These are phyloP conservation scores for Belonocnema kinseyi DNA, from an alignment of 1,140 invertebrate genomes.

Conservation along the genomic window DNA sequence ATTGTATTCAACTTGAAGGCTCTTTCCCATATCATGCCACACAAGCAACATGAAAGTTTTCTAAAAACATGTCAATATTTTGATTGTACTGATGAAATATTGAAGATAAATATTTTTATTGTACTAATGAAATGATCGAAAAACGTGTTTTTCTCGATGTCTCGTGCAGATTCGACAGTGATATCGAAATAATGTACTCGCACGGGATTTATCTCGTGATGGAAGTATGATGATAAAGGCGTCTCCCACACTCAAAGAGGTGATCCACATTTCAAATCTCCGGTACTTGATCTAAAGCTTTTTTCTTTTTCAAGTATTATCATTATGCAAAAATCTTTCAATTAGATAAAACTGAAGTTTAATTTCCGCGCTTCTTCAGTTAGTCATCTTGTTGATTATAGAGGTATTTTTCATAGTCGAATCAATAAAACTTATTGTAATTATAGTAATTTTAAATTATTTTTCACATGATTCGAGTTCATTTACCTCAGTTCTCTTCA, in stretches of 20 bases:
- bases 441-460: too few relatives aligned
- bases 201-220: constrained; percentile 4
- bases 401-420: not conserved
- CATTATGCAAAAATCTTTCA: not conserved
- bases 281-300: not conserved
- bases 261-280: not conserved
- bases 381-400: not conserved
- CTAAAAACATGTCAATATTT: too few relatives aligned
- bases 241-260: not conserved
- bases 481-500: too few relatives aligned
- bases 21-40: too few relatives aligned
- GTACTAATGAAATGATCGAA: not conserved
- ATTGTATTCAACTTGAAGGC: too few relatives aligned
- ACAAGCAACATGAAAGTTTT: too few relatives aligned
- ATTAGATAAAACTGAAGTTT: not conserved
- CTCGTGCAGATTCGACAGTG: not conserved
- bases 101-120: too few relatives aligned
- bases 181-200: not conserved
- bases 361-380: not conserved
- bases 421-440: too few relatives aligned
- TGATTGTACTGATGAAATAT: too few relatives aligned
- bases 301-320: too few relatives aligned
- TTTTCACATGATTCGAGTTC: too few relatives aligned
- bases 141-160: not conserved
- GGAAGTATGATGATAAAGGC: not conserved